These are phyloP conservation scores for Pseudococcus jackbeardsleyi DNA, from an alignment of 2,888 invertebrate genomes.

Conservation along the genomic window DNA sequence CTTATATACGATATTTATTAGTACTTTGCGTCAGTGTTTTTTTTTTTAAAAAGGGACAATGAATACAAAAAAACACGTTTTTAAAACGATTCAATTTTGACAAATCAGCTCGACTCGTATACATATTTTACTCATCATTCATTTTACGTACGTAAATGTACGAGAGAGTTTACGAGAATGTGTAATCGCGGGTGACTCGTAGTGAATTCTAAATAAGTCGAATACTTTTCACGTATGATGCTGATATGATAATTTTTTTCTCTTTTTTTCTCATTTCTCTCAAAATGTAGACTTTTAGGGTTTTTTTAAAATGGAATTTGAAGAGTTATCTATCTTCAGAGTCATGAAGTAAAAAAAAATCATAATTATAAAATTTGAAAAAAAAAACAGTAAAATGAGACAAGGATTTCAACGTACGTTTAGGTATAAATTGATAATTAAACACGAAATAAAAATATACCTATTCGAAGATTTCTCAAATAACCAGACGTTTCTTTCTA, in stretches of 20 bases:
- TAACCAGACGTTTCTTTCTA: too few species aligned
- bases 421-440: too few species aligned
- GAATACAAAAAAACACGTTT: conserved; percentile 12
- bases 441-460: too few species aligned
- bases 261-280: neutral
- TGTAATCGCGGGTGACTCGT: conserved; percentile 11
- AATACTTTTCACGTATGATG: neutral
- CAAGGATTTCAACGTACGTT: too few species aligned
- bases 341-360: too few species aligned
- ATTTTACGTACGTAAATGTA: neutral
- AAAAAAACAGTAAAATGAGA: too few species aligned
- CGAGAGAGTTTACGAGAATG: neutral
- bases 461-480: too few species aligned
- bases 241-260: neutral
- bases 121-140: conserved; percentile 3
- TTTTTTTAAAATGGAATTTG: too few species aligned
- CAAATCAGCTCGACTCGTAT: conserved; percentile 10
- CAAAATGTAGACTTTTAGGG: too few species aligned
- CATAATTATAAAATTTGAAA: too few species aligned
- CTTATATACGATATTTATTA: conserved; percentile 40
- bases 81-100: conserved; percentile 10
- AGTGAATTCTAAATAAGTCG: conserved; percentile 22
- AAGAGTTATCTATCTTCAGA: too few species aligned
- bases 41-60: neutral
- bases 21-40: conserved; percentile 34